Conservation (phyloP, 2,797 vertebrate genomes). For the Sorex maritimensis region DNA sequence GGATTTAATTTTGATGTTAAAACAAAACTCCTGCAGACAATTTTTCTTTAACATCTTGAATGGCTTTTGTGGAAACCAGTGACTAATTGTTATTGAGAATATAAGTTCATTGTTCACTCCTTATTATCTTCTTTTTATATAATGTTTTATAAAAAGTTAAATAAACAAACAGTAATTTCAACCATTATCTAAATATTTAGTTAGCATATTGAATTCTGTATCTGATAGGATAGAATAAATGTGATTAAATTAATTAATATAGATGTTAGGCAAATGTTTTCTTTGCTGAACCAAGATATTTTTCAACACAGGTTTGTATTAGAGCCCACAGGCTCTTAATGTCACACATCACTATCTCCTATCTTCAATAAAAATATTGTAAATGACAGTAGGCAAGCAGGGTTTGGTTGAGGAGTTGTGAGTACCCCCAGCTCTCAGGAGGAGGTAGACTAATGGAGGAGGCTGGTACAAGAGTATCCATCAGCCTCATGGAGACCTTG, state of each 20-base stretch:
- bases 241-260: slow-evolving; percentile 80
- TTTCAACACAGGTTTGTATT: slow-evolving; percentile 62
- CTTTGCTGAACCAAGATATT: slow-evolving; percentile 50
- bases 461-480: neutral
- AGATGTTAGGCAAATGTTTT: slow-evolving; percentile 78
- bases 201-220: slow-evolving; percentile 70
- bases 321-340: slow-evolving; percentile 64
- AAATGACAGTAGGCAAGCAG: slow-evolving; percentile 41
- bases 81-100: slow-evolving; percentile 56
- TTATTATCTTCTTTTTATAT: slow-evolving; percentile 39
- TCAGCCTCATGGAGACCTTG: neutral
- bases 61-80: slow-evolving; percentile 51
- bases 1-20: slow-evolving; percentile 67
- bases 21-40: neutral
- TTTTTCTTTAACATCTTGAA: slow-evolving; percentile 44
- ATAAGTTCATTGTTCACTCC: slow-evolving; percentile 42
- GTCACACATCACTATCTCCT: slow-evolving; percentile 46
- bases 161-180: slow-evolving; percentile 77
- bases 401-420: neutral
- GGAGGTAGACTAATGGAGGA: neutral
- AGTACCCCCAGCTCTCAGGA: neutral
- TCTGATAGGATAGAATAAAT: slow-evolving; percentile 64
- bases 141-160: slow-evolving; percentile 78
- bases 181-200: slow-evolving; percentile 80
- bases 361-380: slow-evolving; percentile 68